Evolutionary conservation across 2,113 vertebrate genomes (phyloP), one percentile per base, ranked within the genome.

Genomic region (Gasterosteus aculeatus): DNA sequence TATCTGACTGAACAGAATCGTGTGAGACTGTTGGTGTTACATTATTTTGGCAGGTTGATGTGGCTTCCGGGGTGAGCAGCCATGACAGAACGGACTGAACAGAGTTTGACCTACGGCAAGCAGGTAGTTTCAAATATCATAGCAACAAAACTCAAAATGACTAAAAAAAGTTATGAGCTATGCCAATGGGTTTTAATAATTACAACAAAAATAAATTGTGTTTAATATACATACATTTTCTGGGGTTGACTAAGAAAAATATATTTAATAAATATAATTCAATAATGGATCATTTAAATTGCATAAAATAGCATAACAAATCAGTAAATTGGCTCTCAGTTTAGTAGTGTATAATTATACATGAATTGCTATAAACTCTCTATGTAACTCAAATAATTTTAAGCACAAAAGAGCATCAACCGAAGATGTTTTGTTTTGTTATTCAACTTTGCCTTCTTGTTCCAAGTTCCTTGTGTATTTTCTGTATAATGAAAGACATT

Each of bases 81-180:
- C 41, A 51, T 63, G 5, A 65, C 58, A 54, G n/a, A 39, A 4
- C 39, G 1, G 19, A 53, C 19, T 53, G 58, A 72, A 49, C 29
- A 42, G 2, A 11, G 19, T 56, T 1, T 86, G 85, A 89, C 80
- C 87, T 91, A 92, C 41, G 90, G 88, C 11, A 80, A 14, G 60
- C 5, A 58, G 15, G 31, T 31, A 64, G 74, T 80, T 22, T 59
- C 86, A 83, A 83, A 87, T 10, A 0, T n/a, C 0, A 29, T 0
- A 1, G 47, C 4, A 18, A 70, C 31, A 31, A 71, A 82, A 71
- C 10, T 39, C 60, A 10, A 56, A n/a, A 18, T 16, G 0, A 19
- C 46, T 19, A 44, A 44, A 15, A 44, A 15, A 44, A 54, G 10
- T 22, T 54, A 22, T 11, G 10, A 54, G 1, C 26, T 38, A 35